Base-by-base conservation (phyloP, 2,113 vertebrate species). In the Verasper variegatus region DNA sequence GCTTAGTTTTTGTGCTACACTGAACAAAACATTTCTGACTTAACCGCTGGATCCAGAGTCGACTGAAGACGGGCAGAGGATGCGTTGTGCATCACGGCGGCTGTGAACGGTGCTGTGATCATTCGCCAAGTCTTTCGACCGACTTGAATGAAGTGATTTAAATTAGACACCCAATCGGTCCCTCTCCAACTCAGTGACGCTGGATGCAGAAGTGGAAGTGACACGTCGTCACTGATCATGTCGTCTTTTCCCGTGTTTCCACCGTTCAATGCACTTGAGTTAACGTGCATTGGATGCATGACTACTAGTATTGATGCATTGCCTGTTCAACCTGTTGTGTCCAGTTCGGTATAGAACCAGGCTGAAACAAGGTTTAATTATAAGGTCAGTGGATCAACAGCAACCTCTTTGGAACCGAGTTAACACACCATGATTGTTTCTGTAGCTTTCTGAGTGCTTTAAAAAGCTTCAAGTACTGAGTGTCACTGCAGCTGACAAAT, bases 1-100 rank as follows among this genome's bases (percentile, higher is more conserved):
- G 67, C 24, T 72, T 71, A 52, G 40, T 20, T 21, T 65, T 35
- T 42, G 40, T 45, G 20, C 15, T 40, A 37, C 40, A 60, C 58
- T 23, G n/a, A 77, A 59, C 59, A 55, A 37, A 55, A 54, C 12
- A 7, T n/a, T 55, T 56, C 20, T 54, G 20, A 54, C 8, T 37
- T 13, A 31, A 35, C 15, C 21, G 23, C 15, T 5, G 15, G 26
- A 52, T 15, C 24, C 14, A 65, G 15, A 65, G 24, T 13, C 18
- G 40, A 24, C 35, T 26, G 21, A n/a, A 54, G 45, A 54, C 20
- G 3, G 3, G n/a, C 31, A 24, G n/a, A 68, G 17, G 52, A 42
- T 10, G 18, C 9, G 13, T 12, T 42, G 11, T 42, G 47, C 47
- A 49, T 49, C 47, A 0, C 47, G 4, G 45, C 45, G 15, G 13